Base-by-base conservation (phyloP, 1,140 invertebrate species). In the Sminthurides bifidus region DNA sequence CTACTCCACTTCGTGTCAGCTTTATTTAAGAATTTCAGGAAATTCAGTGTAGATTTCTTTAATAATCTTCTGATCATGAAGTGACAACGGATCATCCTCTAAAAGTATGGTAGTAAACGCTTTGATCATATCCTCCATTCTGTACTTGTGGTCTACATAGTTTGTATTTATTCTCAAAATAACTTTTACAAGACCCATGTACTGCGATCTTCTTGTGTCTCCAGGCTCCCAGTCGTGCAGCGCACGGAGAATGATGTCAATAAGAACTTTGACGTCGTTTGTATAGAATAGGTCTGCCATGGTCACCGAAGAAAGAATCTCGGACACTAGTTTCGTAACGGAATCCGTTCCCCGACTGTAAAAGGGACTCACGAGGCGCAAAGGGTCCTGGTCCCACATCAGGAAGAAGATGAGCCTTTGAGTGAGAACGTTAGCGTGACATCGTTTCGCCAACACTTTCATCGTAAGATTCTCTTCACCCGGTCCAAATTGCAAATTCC, bases 181-280 rank as follows among this genome's bases (percentile, higher is more conserved):
- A 59, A 83, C 75, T 63, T 83, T 76, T 61, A 84, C 84, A 27
- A 87, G 74, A 66, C 83, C 78, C 33, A 89, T 73, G 70, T 87
- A 87, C 66, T 81, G 78, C 51, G 79, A 76, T 37, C 85, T 77
- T 52, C 35, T 49, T 31, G 19, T 74, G 73, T 91, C 86, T 40
- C 86, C 87, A 15, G 87, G 80, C 41, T 84, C 82, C 57, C 92
- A 77, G 70, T 95, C 88, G 5, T 84, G 82, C 4, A 95, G 74
- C 68, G 91, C 85, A 27, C 89, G 74, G 21, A 91, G 79, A 43
- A 92, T 81, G 66, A 95, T 92, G 68, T 93, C 91, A 61, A 93
- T 83, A 27, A 92, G 75, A 31, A 94, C 89, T 73, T 87, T 87
- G 3, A 86, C 82, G 69, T 95, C 90, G 68, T 93, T 95, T 0